phyloP scores from a whole-genome alignment of 1,140 invertebrate genomes.

The Drosophila micromelanica region DNA sequence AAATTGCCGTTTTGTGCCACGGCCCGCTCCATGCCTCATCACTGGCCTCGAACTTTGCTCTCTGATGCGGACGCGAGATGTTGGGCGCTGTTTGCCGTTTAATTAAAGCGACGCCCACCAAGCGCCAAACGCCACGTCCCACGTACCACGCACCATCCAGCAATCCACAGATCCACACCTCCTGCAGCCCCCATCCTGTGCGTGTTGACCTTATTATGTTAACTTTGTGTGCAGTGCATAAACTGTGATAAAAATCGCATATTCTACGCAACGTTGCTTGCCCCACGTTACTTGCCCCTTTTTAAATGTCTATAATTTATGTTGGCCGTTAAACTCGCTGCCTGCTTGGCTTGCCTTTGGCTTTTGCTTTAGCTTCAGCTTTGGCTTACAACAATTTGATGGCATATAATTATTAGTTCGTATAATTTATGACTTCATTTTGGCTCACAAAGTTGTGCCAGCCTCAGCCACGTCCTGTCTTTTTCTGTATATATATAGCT shows the following conservation, averaged over 20 bases:
- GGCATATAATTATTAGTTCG: slow-evolving; percentile 82
- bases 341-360: slow-evolving; percentile 42
- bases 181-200: slow-evolving; percentile 41
- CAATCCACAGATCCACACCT: not conserved
- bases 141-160: slow-evolving; percentile 5
- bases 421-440: slow-evolving; percentile 81
- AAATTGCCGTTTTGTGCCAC: slow-evolving; percentile 50
- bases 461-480: slow-evolving; percentile 33
- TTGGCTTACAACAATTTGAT: slow-evolving; percentile 77
- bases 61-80: slow-evolving; percentile 33
- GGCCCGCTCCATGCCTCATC: not conserved
- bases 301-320: slow-evolving; percentile 80
- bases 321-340: slow-evolving; percentile 74
- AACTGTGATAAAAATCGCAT: slow-evolving; percentile 80
- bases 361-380: slow-evolving; percentile 25
- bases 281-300: slow-evolving; percentile 29
- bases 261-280: slow-evolving; percentile 60
- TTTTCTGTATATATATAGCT: slow-evolving; percentile 22
- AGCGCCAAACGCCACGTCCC: not conserved
- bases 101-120: slow-evolving; percentile 64
- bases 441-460: slow-evolving; percentile 65
- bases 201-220: slow-evolving; percentile 80
- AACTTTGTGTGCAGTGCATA: slow-evolving; percentile 81
- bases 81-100: slow-evolving; percentile 59
- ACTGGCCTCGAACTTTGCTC: slow-evolving; percentile 73